Conservation (phyloP, 2,113 vertebrate species). For the Cnemophilus loriae region DNA sequence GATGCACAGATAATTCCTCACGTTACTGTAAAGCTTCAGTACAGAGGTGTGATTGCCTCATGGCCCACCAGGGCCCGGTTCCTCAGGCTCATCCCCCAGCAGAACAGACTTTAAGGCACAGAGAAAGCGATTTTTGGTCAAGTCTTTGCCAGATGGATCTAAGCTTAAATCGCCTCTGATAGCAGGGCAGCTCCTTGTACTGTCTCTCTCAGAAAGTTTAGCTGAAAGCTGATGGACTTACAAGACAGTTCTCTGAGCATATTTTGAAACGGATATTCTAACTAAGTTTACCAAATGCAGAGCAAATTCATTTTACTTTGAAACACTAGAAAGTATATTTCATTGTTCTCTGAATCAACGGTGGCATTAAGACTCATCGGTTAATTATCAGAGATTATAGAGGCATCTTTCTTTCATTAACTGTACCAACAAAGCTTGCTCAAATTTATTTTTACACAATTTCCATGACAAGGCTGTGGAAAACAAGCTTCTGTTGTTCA, state of each 20-base stretch:
- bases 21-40: neutral
- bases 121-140: neutral
- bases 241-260: neutral
- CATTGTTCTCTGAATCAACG: conserved; percentile 13
- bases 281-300: conserved; percentile 11
- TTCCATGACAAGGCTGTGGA: conserved; percentile 44
- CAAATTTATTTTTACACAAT: conserved; percentile 54
- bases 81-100: neutral
- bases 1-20: neutral
- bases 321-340: neutral
- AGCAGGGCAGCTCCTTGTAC: neutral
- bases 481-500: neutral
- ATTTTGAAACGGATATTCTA: neutral
- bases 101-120: neutral
- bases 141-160: neutral
- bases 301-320: neutral
- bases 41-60: fast-evolving
- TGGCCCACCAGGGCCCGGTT: neutral
- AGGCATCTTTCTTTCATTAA: conserved; percentile 44
- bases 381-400: conserved; percentile 53
- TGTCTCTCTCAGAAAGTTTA: neutral
- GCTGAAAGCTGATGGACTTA: neutral
- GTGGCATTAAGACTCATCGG: conserved; percentile 34
- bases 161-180: neutral
- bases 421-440: conserved; percentile 31